phyloP scores from a whole-genome alignment of 2,113 vertebrate genomes.

The Spea multiplicata region DNA sequence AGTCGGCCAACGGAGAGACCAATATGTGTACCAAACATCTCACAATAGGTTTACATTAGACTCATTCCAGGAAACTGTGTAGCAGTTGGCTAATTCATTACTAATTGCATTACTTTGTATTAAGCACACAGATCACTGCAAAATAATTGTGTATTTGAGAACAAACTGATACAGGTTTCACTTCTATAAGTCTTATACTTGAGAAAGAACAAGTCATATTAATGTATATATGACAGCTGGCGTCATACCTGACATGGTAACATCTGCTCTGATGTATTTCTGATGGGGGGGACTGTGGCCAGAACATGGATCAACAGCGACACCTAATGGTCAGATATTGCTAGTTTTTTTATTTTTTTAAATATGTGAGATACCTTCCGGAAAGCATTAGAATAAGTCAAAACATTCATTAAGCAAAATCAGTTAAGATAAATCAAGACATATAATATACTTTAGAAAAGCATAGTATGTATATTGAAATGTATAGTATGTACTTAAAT shows the following conservation, averaged over 20 bases:
- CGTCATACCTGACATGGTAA: slow-evolving; percentile 26
- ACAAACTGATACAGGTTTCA: neutral
- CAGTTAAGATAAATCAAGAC: too few species aligned
- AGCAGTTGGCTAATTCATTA: slow-evolving; percentile 39
- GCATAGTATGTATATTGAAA: too few species aligned
- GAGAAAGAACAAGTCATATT: slow-evolving; percentile 37
- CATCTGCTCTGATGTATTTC: slow-evolving; percentile 18
- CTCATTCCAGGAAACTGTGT: neutral
- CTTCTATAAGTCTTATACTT: slow-evolving; percentile 15
- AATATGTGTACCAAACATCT: too few species aligned
- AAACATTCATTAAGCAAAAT: too few species aligned
- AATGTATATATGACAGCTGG: slow-evolving; percentile 32
- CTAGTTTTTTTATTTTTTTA: neutral
- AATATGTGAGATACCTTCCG: too few species aligned
- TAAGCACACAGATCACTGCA: slow-evolving; percentile 8
- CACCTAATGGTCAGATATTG: slow-evolving; percentile 24
- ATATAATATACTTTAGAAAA: too few species aligned
- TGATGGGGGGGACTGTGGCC: neutral
- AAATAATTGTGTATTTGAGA: slow-evolving; percentile 16
- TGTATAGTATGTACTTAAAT: too few species aligned
- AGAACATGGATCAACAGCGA: slow-evolving; percentile 30
- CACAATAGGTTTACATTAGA: too few species aligned
- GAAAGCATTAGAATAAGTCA: too few species aligned
- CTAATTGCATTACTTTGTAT: neutral
- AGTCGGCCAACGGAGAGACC: too few species aligned